A percentile compares a stretch with the other conserved stretches of the same genome.
phyloP scores from a whole-genome alignment of 2,888 invertebrate species.

The Callimorpha dominula region DNA sequence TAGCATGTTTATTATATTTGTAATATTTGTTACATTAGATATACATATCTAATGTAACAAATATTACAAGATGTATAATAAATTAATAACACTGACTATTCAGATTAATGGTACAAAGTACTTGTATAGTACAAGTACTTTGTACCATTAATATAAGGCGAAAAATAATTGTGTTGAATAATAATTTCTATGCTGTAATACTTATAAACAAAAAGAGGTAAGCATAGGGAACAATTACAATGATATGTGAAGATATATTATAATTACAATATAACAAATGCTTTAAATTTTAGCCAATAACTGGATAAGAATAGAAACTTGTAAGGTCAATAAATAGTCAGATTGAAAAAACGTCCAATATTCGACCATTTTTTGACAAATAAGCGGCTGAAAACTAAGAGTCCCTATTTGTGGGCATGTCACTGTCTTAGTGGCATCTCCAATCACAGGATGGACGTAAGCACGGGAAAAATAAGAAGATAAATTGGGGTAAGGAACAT shows the following conservation, averaged over 20 bases:
- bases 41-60: not conserved
- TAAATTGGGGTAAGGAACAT: no score
- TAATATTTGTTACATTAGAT: no score
- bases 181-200: not conserved
- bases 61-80: not conserved
- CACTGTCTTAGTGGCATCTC: no score
- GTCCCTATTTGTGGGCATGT: not conserved
- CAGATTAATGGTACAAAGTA: not conserved
- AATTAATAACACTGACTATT: not conserved
- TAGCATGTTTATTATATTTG: no score
- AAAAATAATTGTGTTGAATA: not conserved
- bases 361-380: no score
- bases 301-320: not conserved
- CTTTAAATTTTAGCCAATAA: not conserved
- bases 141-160: not conserved
- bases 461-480: no score
- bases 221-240: not conserved
- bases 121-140: no score
- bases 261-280: not conserved
- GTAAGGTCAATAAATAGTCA: not conserved
- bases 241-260: conserved; percentile 12
- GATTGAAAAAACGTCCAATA: not conserved
- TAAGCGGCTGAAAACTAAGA: not conserved
- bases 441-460: no score
- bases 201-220: not conserved